phyloP scores from a whole-genome alignment of 2,797 vertebrate genomes.

The Scomberomorus guttatus region DNA sequence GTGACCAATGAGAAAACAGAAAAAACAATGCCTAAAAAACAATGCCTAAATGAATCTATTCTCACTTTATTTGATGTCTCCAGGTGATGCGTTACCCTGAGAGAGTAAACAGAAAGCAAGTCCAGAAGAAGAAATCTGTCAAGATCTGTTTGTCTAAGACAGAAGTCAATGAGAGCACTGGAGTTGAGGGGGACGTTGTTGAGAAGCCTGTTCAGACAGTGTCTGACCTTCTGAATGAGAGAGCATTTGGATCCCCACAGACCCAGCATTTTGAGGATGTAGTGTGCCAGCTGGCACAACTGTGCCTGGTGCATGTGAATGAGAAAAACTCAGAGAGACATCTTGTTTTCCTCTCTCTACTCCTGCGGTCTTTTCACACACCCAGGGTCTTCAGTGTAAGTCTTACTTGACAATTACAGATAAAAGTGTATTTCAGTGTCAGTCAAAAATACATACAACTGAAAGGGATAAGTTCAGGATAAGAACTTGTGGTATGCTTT shows the following conservation, averaged over 20 bases:
- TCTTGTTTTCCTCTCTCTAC: constrained; percentile 91
- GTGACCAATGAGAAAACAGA: constrained; percentile 33
- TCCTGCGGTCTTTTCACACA: constrained; percentile 91
- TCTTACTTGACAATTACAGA: constrained; percentile 8
- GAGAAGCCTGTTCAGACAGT: constrained; percentile 46
- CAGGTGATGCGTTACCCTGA: constrained; percentile 90
- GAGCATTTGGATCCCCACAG: constrained; percentile 72
- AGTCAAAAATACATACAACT: neutral
- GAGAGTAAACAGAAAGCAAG: constrained; percentile 61
- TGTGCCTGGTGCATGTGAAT: constrained; percentile 91
- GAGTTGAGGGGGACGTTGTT: constrained; percentile 65
- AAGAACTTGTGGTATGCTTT: neutral
- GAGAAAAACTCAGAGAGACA: constrained; percentile 92
- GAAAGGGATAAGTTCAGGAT: neutral
- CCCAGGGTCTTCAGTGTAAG: constrained; percentile 87
- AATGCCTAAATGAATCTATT: constrained; percentile 27
- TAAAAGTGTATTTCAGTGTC: neutral
- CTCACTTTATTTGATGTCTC: constrained; percentile 65
- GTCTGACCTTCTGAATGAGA: constrained; percentile 67
- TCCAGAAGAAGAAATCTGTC: constrained; percentile 85
- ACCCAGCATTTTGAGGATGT: constrained; percentile 90
- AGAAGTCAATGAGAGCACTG: constrained; percentile 75
- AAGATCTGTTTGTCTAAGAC: constrained; percentile 89
- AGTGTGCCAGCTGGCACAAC: constrained; percentile 91
- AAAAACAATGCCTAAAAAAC: constrained; percentile 13